Base-by-base conservation (phyloP, 2,888 invertebrate genomes). In the Pristionchus exspectatus region DNA sequence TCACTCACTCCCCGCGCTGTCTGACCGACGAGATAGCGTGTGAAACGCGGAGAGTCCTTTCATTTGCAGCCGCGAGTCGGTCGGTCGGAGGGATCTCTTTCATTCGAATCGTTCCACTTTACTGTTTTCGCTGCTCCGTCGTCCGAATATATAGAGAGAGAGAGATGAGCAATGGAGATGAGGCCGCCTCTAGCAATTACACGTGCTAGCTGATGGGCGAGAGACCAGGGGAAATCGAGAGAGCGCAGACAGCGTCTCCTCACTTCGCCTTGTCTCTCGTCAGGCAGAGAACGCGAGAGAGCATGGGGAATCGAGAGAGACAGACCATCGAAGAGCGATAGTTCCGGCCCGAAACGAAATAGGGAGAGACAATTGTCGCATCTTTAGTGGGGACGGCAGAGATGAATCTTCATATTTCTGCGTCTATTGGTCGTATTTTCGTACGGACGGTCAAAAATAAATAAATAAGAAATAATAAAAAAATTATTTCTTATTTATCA, bases 111-210 rank as follows among this genome's bases (percentile, higher is more conserved):
- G 74, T 24, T 77, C 44, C 18, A 77, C 74, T 77, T 77, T 77
- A 77, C 74, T 77, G 74, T 77, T 77, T 77, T 77, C 14, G 33
- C 33, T n/a, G n/a, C n/a, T n/a, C 30, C 72, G 10, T n/a, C 72
- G 14, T 2, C 30, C 24, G 63, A 63, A 63, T 63, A 63, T 63
- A n/a, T 12, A 4, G 21, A 24, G 63, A 63, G n/a, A n/a, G 59
- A 4, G 21, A 24, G 63, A 63, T 63, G 63, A 63, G 63, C n/a
- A 50, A 50, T 50, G 12, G 44, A 9, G 5, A 38, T 38, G 38
- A 38, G 5, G 38, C 38, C 3, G 38, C 12, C 44, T 50, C 44
- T 50, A 50, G 44, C 44, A 50, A 50, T 50, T 50, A 50, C 44
- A 50, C 44, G 44, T 50, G 44, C 44, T 50, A 0, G 12, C 44